Conservation (phyloP, 2,888 invertebrate species). For the Papilio elwesi region DNA sequence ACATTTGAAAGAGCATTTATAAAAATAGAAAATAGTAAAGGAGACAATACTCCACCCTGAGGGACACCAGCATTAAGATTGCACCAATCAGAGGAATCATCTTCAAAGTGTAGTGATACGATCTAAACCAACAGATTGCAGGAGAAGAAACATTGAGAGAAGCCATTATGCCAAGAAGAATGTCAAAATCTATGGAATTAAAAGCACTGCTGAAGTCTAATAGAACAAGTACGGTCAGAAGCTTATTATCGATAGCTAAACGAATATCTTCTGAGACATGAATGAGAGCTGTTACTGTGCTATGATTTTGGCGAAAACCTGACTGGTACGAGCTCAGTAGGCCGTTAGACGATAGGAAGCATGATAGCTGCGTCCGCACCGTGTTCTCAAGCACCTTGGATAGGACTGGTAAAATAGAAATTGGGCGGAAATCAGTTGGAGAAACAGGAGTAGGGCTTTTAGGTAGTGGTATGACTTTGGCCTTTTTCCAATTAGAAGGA, state of each 20-base stretch:
- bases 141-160: constrained; percentile 14
- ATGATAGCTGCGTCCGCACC: constrained; percentile 2
- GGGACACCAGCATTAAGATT: constrained; percentile 19
- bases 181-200: constrained; percentile 23
- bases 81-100: constrained; percentile 6
- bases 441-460: constrained; percentile 13
- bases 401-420: constrained; percentile 35
- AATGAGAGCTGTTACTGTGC: constrained; percentile 39
- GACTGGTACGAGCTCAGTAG: constrained; percentile 21
- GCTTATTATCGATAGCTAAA: constrained; percentile 19
- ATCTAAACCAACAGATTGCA: neutral
- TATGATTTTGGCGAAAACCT: constrained; percentile 30
- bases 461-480: constrained; percentile 25
- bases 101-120: neutral
- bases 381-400: constrained; percentile 40
- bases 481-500: constrained; percentile 23
- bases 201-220: constrained; percentile 35
- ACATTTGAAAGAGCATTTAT: constrained; percentile 23
- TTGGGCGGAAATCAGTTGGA: constrained; percentile 18
- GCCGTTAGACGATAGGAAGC: neutral
- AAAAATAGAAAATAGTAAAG: constrained; percentile 27
- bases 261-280: constrained; percentile 40
- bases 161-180: constrained; percentile 18
- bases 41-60: constrained; percentile 19
- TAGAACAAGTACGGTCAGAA: constrained; percentile 12